A percentile compares a stretch with the other conserved stretches of the same genome.
Evolutionary conservation across 2,888 invertebrate genomes (phyloP).

Genomic region (Leptopterna dolabrata): DNA sequence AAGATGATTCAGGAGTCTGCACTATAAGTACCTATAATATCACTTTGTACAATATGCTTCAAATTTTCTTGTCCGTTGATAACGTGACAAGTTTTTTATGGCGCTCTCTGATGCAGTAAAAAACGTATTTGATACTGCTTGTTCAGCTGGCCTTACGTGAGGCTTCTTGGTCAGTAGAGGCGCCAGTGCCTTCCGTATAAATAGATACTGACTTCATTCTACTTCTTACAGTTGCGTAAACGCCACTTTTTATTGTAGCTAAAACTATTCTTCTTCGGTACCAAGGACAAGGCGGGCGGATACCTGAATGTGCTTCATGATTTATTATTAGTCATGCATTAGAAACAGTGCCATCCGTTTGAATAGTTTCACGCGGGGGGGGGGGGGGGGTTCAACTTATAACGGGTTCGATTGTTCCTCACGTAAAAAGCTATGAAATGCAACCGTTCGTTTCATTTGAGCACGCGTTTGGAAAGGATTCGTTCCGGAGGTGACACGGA

Average conservation of each 20-base stretch:
- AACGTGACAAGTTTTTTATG: no score
- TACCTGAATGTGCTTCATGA: slow-evolving; percentile 2
- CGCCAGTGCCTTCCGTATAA: no score
- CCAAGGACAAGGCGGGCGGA: not conserved
- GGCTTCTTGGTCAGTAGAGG: no score
- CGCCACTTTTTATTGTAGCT: not conserved
- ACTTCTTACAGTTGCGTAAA: slow-evolving; percentile 35
- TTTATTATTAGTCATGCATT: not conserved
- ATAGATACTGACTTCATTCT: slow-evolving; percentile 36
- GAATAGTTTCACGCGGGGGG: no score
- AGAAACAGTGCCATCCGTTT: not conserved
- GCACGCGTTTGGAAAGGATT: not conserved
- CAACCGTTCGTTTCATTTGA: not conserved
- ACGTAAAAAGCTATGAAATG: not conserved
- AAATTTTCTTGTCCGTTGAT: no score
- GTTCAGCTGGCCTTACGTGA: no score
- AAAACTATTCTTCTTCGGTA: not conserved
- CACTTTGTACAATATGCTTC: no score
- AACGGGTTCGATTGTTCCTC: not conserved
- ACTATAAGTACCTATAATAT: no score
- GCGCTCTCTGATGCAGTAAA: no score
- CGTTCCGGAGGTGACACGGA: not conserved
- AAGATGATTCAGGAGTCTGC: no score
- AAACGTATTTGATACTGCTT: no score
- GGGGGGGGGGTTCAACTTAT: not conserved